phyloP scores from a whole-genome alignment of 2,888 invertebrate species.

The Diachrysia chrysitis region DNA sequence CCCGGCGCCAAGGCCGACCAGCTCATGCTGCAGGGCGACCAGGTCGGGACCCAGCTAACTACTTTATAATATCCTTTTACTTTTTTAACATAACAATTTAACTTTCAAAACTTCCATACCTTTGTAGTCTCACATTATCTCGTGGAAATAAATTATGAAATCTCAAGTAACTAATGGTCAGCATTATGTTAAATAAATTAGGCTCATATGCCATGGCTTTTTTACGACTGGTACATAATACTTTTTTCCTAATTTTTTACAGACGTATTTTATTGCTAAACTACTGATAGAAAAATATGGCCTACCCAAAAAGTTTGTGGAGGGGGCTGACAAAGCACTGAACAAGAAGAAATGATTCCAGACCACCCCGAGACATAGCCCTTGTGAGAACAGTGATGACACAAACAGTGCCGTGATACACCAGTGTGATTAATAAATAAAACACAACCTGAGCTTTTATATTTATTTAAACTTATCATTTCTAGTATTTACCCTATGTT shows the following conservation, averaged over 20 bases:
- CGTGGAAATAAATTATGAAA: neutral
- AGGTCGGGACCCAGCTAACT: slow-evolving; percentile 85
- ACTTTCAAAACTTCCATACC: neutral
- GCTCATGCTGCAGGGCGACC: slow-evolving; percentile 97
- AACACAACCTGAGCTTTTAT: slow-evolving; percentile 49
- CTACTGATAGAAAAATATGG: slow-evolving; percentile 92
- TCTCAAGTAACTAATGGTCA: neutral
- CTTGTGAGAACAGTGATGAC: slow-evolving; percentile 31
- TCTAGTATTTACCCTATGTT: slow-evolving; percentile 40
- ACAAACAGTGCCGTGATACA: slow-evolving; percentile 53
- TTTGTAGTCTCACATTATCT: neutral
- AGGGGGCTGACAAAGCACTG: slow-evolving; percentile 93
- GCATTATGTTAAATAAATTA: too few species aligned
- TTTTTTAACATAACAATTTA: neutral
- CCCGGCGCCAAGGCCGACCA: slow-evolving; percentile 93
- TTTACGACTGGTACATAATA: neutral
- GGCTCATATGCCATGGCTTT: too few species aligned
- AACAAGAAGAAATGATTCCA: slow-evolving; percentile 89
- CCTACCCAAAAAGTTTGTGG: slow-evolving; percentile 93
- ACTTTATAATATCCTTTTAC: too few species aligned
- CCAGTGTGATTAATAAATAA: slow-evolving; percentile 52
- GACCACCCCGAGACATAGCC: slow-evolving; percentile 25
- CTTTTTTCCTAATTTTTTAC: slow-evolving; percentile 56
- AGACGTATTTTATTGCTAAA: slow-evolving; percentile 85
- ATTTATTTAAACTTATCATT: slow-evolving; percentile 52